Conservation (phyloP, 2,888 invertebrate species). For the Phalangium opilio region DNA sequence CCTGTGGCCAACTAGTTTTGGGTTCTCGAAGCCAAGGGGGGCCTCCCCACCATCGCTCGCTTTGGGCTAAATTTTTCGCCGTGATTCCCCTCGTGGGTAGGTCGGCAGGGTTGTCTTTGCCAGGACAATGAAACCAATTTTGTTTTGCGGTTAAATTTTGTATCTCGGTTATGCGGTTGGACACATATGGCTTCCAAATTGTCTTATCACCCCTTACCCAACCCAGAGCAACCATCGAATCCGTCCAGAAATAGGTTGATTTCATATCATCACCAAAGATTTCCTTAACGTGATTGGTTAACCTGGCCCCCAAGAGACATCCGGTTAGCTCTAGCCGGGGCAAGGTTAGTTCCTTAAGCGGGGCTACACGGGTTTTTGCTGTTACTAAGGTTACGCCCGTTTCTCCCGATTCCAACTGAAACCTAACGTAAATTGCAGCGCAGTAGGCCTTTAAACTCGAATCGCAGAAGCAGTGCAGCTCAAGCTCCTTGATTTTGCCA, state of each 20-base stretch:
- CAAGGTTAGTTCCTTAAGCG: conserved; percentile 18
- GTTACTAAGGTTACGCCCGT: conserved; percentile 10
- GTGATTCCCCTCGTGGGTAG: conserved; percentile 20
- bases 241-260: conserved; percentile 14
- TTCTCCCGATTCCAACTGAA: neutral
- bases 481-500: neutral
- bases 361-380: conserved; percentile 15
- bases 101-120: conserved; percentile 24
- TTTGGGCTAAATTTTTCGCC: conserved; percentile 5
- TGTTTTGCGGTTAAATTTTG: conserved; percentile 5
- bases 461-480: conserved; percentile 19
- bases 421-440: conserved; percentile 15
- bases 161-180: conserved; percentile 22
- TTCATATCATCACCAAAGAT: too few species aligned
- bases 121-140: conserved; percentile 21
- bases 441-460: conserved; percentile 20
- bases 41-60: conserved; percentile 21
- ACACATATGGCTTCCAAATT: conserved; percentile 19
- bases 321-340: conserved; percentile 20
- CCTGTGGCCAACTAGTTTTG: neutral
- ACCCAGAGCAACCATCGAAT: conserved; percentile 16
- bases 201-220: conserved; percentile 17
- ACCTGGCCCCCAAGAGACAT: conserved; percentile 6
- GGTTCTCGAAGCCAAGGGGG: conserved; percentile 17
- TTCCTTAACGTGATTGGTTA: neutral